Evolutionary conservation across 2,888 invertebrate species (phyloP).

Genomic region (Drosophila algonquin): DNA sequence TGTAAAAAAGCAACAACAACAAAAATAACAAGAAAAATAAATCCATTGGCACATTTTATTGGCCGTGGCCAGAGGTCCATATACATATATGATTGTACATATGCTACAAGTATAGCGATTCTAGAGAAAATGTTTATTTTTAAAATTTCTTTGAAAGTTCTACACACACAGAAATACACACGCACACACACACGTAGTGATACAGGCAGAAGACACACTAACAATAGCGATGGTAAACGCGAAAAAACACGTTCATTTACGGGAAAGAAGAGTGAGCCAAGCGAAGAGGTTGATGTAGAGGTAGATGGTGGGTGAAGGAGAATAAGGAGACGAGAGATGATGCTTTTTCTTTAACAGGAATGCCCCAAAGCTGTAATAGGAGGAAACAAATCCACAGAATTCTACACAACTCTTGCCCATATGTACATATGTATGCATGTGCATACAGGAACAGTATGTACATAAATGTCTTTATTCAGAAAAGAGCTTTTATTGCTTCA

Average conservation of each 20-base stretch:
- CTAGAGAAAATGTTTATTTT: conserved; percentile 57
- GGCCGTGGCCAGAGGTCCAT: neutral
- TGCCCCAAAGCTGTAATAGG: conserved; percentile 34
- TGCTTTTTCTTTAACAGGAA: conserved; percentile 10
- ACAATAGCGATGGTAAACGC: neutral
- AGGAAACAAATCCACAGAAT: conserved; percentile 16
- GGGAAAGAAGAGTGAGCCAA: conserved; percentile 16
- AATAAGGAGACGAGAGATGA: neutral
- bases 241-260: conserved; percentile 39
- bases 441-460: neutral
- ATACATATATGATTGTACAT: neutral
- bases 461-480: neutral
- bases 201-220: conserved; percentile 9
- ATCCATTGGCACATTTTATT: neutral
- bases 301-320: neutral
- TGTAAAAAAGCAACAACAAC: neutral
- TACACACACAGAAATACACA: conserved; percentile 1
- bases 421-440: neutral
- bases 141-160: conserved; percentile 60
- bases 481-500: neutral
- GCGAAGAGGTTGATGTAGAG: conserved; percentile 3
- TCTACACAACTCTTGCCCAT: conserved; percentile 13
- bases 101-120: conserved; percentile 19
- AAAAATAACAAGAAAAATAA: neutral
- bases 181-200: conserved; percentile 1